Conservation (phyloP, 2,888 invertebrate genomes). For the Athrips mouffetella region DNA sequence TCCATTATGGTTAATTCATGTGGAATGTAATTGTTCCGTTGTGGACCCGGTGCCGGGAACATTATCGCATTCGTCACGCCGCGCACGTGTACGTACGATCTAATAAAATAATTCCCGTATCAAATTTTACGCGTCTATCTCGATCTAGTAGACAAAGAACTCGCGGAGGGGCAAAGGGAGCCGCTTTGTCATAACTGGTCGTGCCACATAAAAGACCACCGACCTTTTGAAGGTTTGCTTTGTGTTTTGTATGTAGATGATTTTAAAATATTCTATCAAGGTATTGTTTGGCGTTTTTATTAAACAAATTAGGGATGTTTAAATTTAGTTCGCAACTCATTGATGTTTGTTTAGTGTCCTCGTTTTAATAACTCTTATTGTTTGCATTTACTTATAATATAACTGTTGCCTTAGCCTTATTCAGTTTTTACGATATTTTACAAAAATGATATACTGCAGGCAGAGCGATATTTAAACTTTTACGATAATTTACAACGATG, state of each 20-base stretch:
- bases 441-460: background rate
- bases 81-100: slow-evolving; percentile 74
- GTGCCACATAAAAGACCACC: slow-evolving; percentile 61
- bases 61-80: slow-evolving; percentile 75
- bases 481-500: no score
- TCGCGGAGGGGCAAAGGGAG: slow-evolving; percentile 56
- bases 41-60: slow-evolving; percentile 55
- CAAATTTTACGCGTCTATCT: slow-evolving; percentile 76
- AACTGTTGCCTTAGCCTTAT: no score
- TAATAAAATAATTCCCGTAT: slow-evolving; percentile 78
- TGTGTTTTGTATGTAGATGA: slow-evolving; percentile 54
- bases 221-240: slow-evolving; percentile 58
- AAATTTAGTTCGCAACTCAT: background rate
- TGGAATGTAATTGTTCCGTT: slow-evolving; percentile 72
- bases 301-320: slow-evolving; percentile 18
- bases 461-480: slow-evolving; percentile 23
- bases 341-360: background rate
- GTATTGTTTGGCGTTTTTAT: slow-evolving; percentile 41
- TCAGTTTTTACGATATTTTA: no score
- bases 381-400: no score
- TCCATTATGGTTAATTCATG: slow-evolving; percentile 70
- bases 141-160: slow-evolving; percentile 73
- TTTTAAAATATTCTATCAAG: slow-evolving; percentile 53
- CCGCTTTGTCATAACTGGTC: slow-evolving; percentile 74
- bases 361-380: no score